Evolutionary conservation across 1,140 invertebrate genomes (phyloP).

Genomic region (Tetramorium alpestre): DNA sequence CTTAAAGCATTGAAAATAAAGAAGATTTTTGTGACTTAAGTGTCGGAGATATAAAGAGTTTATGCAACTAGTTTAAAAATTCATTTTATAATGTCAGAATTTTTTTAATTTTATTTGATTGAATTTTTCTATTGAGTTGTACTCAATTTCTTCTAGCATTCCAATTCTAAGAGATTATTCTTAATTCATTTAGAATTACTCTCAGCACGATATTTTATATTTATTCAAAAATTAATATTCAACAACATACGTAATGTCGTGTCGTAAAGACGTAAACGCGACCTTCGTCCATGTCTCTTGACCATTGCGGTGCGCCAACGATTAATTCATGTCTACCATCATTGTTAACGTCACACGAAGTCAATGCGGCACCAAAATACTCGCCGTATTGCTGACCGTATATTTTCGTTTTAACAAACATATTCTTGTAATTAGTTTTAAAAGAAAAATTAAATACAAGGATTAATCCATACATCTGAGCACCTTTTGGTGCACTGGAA

Average conservation of each 20-base stretch:
- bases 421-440: slow-evolving; percentile 1
- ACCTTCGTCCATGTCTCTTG: slow-evolving; percentile 86
- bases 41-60: too few species aligned
- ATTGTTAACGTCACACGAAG: slow-evolving; percentile 90
- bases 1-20: too few species aligned
- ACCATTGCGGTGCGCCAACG: slow-evolving; percentile 92
- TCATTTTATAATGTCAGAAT: too few species aligned
- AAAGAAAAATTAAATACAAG: slow-evolving; percentile 79
- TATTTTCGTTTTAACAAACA: slow-evolving; percentile 74
- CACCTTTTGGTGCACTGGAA: slow-evolving; percentile 86
- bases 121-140: too few species aligned
- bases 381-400: slow-evolving; percentile 89
- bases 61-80: too few species aligned
- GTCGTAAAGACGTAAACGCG: slow-evolving; percentile 87
- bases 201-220: too few species aligned
- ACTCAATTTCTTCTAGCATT: too few species aligned
- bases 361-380: slow-evolving; percentile 91
- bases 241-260: slow-evolving; percentile 36
- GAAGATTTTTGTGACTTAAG: too few species aligned
- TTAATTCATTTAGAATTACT: too few species aligned
- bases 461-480: slow-evolving; percentile 82
- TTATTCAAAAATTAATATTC: too few species aligned
- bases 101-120: too few species aligned
- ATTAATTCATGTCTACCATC: slow-evolving; percentile 91
- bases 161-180: too few species aligned